Base-by-base conservation (phyloP, 1,140 invertebrate genomes). In the Diplogasteroides magnus region DNA sequence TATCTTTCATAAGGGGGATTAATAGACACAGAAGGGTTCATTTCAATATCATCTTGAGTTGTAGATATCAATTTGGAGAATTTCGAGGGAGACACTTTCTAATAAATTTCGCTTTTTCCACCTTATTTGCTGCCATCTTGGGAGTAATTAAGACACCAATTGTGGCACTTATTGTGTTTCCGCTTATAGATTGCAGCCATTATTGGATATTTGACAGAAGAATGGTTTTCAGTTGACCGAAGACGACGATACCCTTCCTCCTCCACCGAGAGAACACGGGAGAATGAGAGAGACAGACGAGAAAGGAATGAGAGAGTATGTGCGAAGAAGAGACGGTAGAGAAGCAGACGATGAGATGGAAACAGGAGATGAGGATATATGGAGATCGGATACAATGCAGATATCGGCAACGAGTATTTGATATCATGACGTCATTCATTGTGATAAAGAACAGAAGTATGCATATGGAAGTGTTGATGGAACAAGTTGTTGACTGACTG, bases 61-160 rank as follows among this genome's bases (percentile, higher is more conserved):
- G 48, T 65, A 65, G 1, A 65, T 37, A 37, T 65, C 55, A n/a
- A 56, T 56, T 28, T 37, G 55, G 37, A 65, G 48, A 1, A 65
- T 1, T 26, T 56, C 57, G 55, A 55, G 57, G 31, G 31, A 56
- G 2, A 65, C 27, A 55, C 63, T 56, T 56, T 56, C 29, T 56
- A 65, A 19, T 23, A 37, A 37, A 2, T 56, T 3, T 3, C 37
- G 28, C 31, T 65, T 65, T 14, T 55, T 26, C 26, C 63, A 27
- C 63, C 63, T 56, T 15, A 56, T 29, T 19, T 56, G 0, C 2
- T 56, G 25, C 63, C 55, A 56, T 11, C 57, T n/a, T 3, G 3
- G 27, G 19, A 59, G 6, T 23, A 6, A 15, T 64, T 26, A 15
- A 56, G 31, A 19, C 48, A 32, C 26, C 14, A 15, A 32, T 27